Evolutionary conservation across 2,113 vertebrate genomes (phyloP).

Genomic region (sheep (Ovis aries)): DNA sequence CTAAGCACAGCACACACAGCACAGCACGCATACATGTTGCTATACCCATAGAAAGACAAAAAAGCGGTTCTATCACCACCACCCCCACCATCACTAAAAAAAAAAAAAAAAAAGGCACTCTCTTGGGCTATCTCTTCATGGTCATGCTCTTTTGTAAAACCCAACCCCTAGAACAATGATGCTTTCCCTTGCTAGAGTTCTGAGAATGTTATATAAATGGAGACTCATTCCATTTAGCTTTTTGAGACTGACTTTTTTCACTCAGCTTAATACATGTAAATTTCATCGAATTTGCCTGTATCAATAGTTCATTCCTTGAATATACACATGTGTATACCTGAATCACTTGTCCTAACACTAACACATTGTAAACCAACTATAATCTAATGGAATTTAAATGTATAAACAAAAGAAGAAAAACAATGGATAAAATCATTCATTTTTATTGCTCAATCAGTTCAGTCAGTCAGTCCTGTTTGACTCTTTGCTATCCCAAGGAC

Average conservation of each 20-base stretch:
- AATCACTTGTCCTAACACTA: neutral
- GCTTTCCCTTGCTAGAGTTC: neutral
- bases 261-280: neutral
- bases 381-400: neutral
- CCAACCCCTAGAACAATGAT: neutral
- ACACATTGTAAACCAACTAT: neutral
- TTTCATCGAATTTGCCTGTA: neutral
- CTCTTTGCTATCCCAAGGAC: neutral
- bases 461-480: neutral
- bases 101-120: neutral
- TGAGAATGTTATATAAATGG: neutral
- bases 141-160: neutral
- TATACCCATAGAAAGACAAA: neutral
- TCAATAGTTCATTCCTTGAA: neutral
- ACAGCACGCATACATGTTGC: neutral
- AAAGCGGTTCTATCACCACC: neutral
- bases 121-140: neutral
- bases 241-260: neutral
- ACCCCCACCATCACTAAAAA: accelerated
- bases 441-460: neutral
- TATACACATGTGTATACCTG: neutral
- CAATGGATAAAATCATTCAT: neutral
- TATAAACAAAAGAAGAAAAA: neutral
- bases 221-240: neutral
- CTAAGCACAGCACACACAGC: neutral